Evolutionary conservation across 2,888 invertebrate genomes (phyloP).

Genomic region (Aspidiotus rigidus): DNA sequence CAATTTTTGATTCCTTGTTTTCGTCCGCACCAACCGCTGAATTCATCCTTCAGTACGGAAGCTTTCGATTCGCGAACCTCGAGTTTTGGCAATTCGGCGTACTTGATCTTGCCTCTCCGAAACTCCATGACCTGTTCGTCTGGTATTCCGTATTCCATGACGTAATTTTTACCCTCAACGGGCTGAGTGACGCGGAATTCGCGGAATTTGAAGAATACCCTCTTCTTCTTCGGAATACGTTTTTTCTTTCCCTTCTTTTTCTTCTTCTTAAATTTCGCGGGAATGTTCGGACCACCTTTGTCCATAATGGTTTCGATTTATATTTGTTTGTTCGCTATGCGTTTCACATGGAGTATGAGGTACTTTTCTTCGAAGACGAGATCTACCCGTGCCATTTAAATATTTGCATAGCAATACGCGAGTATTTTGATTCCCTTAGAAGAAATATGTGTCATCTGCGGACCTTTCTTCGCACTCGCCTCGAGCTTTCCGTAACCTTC

Average conservation of each 20-base stretch:
- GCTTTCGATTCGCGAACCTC: slow-evolving; percentile 3
- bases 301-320: too few species aligned
- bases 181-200: background rate
- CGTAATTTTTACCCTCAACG: background rate
- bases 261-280: slow-evolving; percentile 4
- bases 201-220: background rate
- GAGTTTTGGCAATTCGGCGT: background rate
- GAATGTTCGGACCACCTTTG: background rate
- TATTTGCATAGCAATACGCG: too few species aligned
- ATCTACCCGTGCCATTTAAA: too few species aligned
- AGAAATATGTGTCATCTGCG: too few species aligned
- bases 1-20: slow-evolving; percentile 7
- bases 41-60: slow-evolving; percentile 1
- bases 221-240: background rate
- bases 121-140: background rate
- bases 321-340: too few species aligned
- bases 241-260: background rate
- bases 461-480: too few species aligned
- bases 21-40: background rate
- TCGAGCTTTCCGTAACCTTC: too few species aligned
- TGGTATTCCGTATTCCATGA: background rate
- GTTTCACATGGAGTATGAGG: too few species aligned
- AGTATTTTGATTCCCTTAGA: too few species aligned
- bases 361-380: too few species aligned
- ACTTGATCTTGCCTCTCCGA: background rate